Conservation (phyloP, 2,888 invertebrate genomes). For the Hyposoter dolosus region DNA sequence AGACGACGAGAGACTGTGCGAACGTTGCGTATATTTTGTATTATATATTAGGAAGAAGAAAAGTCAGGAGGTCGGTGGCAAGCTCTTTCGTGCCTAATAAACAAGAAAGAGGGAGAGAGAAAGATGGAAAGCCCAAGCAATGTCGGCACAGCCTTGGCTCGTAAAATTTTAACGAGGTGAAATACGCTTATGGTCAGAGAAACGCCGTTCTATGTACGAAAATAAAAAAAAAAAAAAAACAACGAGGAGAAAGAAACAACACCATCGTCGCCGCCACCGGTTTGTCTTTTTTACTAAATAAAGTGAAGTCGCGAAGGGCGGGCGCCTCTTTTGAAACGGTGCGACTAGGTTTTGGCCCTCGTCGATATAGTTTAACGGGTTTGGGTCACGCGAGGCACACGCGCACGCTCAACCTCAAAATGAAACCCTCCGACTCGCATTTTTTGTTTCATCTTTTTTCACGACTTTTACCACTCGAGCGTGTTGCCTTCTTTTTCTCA, state of each 20-base stretch:
- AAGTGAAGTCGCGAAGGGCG: slow-evolving; percentile 57
- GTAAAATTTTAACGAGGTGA: slow-evolving; percentile 73
- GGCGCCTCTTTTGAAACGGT: slow-evolving; percentile 31
- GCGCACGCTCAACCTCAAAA: slow-evolving; percentile 56
- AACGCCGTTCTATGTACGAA: slow-evolving; percentile 25
- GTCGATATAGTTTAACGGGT: slow-evolving; percentile 73
- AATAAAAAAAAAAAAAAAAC: no score
- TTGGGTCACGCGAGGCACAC: slow-evolving; percentile 69
- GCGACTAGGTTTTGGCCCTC: slow-evolving; percentile 53
- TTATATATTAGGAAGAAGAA: slow-evolving; percentile 48
- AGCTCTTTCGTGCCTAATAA: slow-evolving; percentile 22
- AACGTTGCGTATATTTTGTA: slow-evolving; percentile 36
- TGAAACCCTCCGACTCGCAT: slow-evolving; percentile 47
- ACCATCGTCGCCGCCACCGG: slow-evolving; percentile 31
- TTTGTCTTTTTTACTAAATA: slow-evolving; percentile 70
- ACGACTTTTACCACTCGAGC: not conserved
- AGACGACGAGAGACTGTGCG: slow-evolving; percentile 26
- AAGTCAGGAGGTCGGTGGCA: slow-evolving; percentile 19
- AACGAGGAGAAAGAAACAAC: not conserved
- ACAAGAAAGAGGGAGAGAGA: slow-evolving; percentile 13
- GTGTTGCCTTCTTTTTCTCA: slow-evolving; percentile 19
- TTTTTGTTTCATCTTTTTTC: slow-evolving; percentile 48
- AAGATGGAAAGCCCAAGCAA: slow-evolving; percentile 21
- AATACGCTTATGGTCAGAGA: slow-evolving; percentile 60
- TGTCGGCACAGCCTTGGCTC: slow-evolving; percentile 64